phyloP scores from a whole-genome alignment of 2,113 vertebrate genomes.

The Leptobrachium ailaonicum region DNA sequence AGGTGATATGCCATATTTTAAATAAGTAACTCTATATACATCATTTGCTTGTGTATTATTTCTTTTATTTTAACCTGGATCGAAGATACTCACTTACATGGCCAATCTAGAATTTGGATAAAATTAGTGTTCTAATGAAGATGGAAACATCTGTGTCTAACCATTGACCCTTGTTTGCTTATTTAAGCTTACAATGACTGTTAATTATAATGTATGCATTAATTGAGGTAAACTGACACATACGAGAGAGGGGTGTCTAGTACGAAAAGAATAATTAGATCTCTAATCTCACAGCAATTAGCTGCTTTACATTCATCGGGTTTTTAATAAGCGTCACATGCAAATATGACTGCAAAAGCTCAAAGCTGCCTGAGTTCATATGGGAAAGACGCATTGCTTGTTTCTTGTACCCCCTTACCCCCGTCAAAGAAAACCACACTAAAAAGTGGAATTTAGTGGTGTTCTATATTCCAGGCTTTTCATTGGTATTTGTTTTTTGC shows the following conservation, averaged over 20 bases:
- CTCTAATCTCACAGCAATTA: background rate
- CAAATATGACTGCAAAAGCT: background rate
- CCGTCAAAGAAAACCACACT: too few relatives aligned
- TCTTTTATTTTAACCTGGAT: too few relatives aligned
- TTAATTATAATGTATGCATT: background rate
- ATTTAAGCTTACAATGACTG: background rate
- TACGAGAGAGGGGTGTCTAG: background rate
- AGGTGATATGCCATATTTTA: too few relatives aligned
- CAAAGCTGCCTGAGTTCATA: background rate
- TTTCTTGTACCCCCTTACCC: too few relatives aligned
- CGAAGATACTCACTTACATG: too few relatives aligned
- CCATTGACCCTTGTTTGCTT: background rate
- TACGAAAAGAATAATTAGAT: background rate
- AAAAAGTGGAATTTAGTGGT: too few relatives aligned
- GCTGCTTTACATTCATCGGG: background rate
- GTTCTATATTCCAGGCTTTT: too few relatives aligned
- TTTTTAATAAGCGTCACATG: background rate
- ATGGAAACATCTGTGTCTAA: background rate
- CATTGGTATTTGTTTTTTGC: too few relatives aligned
- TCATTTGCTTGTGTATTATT: too few relatives aligned
- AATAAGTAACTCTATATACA: too few relatives aligned
- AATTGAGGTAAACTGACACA: background rate
- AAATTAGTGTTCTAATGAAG: background rate
- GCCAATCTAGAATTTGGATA: background rate
- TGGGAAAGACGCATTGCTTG: background rate